Evolutionary conservation across 1,140 invertebrate genomes (phyloP), one percentile per base, ranked within the genome.

Genomic region (Thaumetopoea pityocampa): DNA sequence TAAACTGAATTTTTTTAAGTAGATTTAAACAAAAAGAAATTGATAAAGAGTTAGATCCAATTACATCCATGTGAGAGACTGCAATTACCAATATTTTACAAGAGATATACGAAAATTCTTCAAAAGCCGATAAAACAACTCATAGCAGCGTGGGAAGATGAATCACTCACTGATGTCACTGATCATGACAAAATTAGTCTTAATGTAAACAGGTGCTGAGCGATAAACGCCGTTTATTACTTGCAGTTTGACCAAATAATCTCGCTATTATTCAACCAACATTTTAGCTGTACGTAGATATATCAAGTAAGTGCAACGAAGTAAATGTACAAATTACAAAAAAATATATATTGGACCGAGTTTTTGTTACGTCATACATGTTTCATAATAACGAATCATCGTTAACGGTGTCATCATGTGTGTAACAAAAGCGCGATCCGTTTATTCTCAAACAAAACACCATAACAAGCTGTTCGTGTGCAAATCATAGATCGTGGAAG

Each of bases 401-500:
- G 28, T 45, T 18, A 36, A 22, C 23, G n/a, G 19, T 12, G 19
- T 26, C 11, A 40, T 22, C 28, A 42, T 9, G 15, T 22, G 15
- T 37, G 49, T 54, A 40, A 66, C 59, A 52, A 64, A 54, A 67
- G 32, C 51, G 43, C 64, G 49, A 51, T 51, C 55, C 53, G 36
- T 24, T 12, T 19, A 54, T 40, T 30, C n/a, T 41, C 28, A 32
- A 41, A 47, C 26, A 47, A 38, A 54, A 55, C 46, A 62, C 51
- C 48, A 54, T 51, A 73, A 66, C 22, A 79, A 74, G 74, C 71
- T 41, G 56, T 59, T 63, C 56, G 49, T 65, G 73, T 66, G 70
- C 67, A 71, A 72, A 74, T 60, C 59, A 74, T 62, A 68, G 50
- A 62, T 55, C 46, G 67, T 70, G 67, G 54, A n/a, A 61, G 71